phyloP scores from a whole-genome alignment of 2,888 invertebrate genomes.

The Tetheella fluctuosa region DNA sequence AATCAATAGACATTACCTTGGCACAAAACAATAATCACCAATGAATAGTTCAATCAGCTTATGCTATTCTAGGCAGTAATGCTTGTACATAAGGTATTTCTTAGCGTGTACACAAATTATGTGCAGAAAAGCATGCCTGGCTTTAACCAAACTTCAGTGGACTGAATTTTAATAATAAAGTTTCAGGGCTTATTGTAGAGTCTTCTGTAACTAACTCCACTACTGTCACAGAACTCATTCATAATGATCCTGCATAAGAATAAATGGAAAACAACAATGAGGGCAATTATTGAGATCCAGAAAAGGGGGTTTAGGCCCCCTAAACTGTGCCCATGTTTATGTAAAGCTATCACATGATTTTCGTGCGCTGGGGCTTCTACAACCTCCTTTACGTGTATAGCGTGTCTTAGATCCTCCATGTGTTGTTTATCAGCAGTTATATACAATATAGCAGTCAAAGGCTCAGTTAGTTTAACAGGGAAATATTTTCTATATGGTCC shows the following conservation, averaged over 20 bases:
- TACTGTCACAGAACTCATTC: conserved; percentile 92
- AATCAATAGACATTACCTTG: neutral
- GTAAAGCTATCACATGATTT: conserved; percentile 94
- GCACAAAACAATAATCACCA: neutral
- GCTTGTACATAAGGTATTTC: neutral
- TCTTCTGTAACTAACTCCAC: conserved; percentile 86
- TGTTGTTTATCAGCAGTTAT: conserved; percentile 95
- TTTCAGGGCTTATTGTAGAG: conserved; percentile 88
- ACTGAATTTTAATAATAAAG: conserved; percentile 43
- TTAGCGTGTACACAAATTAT: conserved; percentile 10
- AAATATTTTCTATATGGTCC: conserved; percentile 88
- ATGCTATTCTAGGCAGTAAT: conserved; percentile 1
- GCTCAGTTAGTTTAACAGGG: conserved; percentile 95
- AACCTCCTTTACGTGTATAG: conserved; percentile 94
- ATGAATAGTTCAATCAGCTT: neutral
- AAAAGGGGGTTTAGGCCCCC: conserved; percentile 96
- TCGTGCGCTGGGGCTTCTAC: conserved; percentile 95
- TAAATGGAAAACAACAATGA: conserved; percentile 95
- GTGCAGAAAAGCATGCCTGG: conserved; percentile 37
- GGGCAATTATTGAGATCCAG: conserved; percentile 94
- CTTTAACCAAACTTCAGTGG: conserved; percentile 16
- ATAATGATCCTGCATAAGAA: conserved; percentile 96
- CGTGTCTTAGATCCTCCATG: conserved; percentile 94
- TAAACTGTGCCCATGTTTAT: conserved; percentile 94
- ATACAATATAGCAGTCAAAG: conserved; percentile 95